These are phyloP conservation scores for Drosophila lacicola DNA, from an alignment of 2,888 invertebrate genomes.

Conservation along the genomic window DNA sequence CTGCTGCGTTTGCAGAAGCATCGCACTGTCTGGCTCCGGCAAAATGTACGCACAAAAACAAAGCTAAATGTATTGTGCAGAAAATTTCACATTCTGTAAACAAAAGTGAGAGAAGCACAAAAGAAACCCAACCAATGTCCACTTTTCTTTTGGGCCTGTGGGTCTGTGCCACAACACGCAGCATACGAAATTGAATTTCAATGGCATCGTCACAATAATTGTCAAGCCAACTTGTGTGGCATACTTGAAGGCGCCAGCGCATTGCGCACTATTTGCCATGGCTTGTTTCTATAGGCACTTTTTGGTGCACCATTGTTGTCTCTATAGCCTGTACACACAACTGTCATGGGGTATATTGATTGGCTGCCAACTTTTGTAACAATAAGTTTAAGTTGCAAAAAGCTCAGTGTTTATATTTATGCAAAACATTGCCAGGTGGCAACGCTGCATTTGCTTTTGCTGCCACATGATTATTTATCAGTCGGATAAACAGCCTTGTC, in stretches of 20 bases:
- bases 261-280: conserved; percentile 49
- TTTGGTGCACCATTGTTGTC: conserved; percentile 37
- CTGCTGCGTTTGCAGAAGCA: conserved; percentile 47
- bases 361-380: neutral
- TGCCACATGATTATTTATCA: neutral
- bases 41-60: conserved; percentile 24
- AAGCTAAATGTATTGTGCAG: conserved; percentile 27
- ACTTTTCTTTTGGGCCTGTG: conserved; percentile 9
- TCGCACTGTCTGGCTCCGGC: neutral
- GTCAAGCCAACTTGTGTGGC: conserved; percentile 66
- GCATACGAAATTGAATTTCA: conserved; percentile 72
- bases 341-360: neutral
- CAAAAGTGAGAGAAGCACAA: conserved; percentile 41
- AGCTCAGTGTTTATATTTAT: too few relatives aligned
- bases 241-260: conserved; percentile 52
- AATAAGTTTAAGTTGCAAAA: neutral
- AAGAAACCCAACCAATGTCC: conserved; percentile 13
- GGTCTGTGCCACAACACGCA: conserved; percentile 31
- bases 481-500: neutral
- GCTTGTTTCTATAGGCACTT: conserved; percentile 15
- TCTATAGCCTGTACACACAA: neutral
- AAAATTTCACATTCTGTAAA: conserved; percentile 48
- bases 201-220: conserved; percentile 72
- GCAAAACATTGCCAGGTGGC: too few relatives aligned
- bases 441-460: too few relatives aligned